Evolutionary conservation across 2,888 invertebrate genomes (phyloP).

Genomic region (Brachypalpus laphriformis): DNA sequence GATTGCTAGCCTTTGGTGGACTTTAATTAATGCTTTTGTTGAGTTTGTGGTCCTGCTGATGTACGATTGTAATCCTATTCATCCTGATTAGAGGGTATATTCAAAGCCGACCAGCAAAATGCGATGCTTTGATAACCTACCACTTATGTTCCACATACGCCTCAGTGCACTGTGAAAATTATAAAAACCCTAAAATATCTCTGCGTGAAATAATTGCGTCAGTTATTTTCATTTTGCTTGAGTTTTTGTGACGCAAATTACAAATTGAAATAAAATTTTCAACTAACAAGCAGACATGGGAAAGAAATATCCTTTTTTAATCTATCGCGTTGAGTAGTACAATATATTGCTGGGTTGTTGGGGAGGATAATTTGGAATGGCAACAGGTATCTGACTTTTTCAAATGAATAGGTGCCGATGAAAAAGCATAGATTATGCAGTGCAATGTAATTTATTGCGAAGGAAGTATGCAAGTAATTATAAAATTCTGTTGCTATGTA

Average conservation of each 20-base stretch:
- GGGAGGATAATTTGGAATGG: no score
- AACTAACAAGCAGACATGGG: neutral
- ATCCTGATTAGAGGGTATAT: neutral
- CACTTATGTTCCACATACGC: neutral
- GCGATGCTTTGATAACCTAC: neutral
- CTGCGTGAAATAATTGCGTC: no score
- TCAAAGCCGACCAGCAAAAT: neutral
- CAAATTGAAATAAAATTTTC: neutral
- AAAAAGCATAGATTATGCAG: no score
- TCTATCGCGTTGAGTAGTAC: no score
- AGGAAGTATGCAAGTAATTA: no score
- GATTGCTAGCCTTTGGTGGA: neutral
- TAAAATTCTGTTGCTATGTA: no score
- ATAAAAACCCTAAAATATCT: no score
- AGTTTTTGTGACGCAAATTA: neutral
- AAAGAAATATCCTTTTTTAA: no score
- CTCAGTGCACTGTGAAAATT: neutral
- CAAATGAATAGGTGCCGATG: no score
- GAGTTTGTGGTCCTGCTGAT: neutral
- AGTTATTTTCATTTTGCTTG: neutral
- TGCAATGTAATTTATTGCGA: no score
- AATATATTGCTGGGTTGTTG: no score
- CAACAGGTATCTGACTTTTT: no score
- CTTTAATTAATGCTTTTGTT: neutral
- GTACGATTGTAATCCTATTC: neutral